Conservation (phyloP, 1,140 invertebrate genomes). For the Brachionus plicatilis region DNA sequence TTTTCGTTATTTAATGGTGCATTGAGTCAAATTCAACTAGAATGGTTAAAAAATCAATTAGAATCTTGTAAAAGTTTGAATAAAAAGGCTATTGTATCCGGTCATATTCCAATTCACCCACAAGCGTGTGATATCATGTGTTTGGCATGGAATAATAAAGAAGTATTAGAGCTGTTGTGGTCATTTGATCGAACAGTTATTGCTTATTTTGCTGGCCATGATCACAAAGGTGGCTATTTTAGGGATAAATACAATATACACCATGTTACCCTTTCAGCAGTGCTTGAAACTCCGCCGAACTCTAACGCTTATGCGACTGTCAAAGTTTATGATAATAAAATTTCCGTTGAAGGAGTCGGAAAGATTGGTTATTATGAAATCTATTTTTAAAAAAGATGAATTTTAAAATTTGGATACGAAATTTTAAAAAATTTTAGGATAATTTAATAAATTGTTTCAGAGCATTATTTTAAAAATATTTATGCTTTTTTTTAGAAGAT, state of each 20-base stretch:
- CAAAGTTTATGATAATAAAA: constrained; percentile 44
- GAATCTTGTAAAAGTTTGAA: constrained; percentile 43
- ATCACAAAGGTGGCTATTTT: constrained; percentile 47
- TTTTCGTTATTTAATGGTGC: constrained; percentile 54
- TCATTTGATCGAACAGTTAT: constrained; percentile 45
- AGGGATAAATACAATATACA: constrained; percentile 48
- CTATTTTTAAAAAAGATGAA: background rate
- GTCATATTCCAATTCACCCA: constrained; percentile 48
- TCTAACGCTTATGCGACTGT: constrained; percentile 49
- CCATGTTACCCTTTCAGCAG: constrained; percentile 48
- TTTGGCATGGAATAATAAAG: constrained; percentile 50
- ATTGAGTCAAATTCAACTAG: constrained; percentile 47
- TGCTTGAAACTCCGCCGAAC: constrained; percentile 47
- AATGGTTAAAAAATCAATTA: constrained; percentile 49
- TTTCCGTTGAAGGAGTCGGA: constrained; percentile 42
- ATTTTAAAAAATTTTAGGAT: no score
- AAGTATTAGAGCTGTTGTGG: constrained; percentile 47
- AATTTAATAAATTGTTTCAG: no score
- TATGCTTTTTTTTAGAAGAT: no score
- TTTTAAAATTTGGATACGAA: background rate
- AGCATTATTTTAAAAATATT: no score
- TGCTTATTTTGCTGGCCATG: constrained; percentile 50
- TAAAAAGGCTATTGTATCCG: constrained; percentile 46
- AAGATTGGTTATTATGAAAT: constrained; percentile 20
- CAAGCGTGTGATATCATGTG: constrained; percentile 43